Base-by-base conservation (phyloP, 2,888 invertebrate species). In the Scaptodrosophila latifasciaeformis region DNA sequence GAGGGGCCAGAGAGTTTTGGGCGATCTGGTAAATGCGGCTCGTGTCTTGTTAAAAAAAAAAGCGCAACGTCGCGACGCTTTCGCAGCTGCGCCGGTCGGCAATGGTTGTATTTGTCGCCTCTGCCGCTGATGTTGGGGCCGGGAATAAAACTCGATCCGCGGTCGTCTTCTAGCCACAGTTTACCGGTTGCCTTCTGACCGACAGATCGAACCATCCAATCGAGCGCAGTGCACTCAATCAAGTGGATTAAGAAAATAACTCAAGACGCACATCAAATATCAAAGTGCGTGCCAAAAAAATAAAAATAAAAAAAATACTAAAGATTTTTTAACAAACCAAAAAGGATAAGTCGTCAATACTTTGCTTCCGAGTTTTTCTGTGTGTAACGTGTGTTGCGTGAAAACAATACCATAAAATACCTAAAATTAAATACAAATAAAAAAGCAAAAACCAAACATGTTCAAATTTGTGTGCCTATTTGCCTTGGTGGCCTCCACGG, bases 381-480 rank as follows among this genome's bases (percentile, higher is more conserved):
- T n/a, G 71, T 71, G 76, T 54, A 52, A 59, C 65, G 72, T 76
- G 76, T 51, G 44, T 49, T 53, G 55, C 59, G 55, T 59, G 59
- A 51, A 15, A 43, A 18, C 21, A 37, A 42, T 18, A 12, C 13
- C 17, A 18, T 21, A 46, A 21, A 46, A 27, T 9, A 18, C 9
- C 35, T 2, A 13, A 48, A 47, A 37, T 10, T 15, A 19, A 47
- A 58, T 35, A 24, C 18, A 9, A 34, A 31, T 21, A 29, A n/a
- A 12, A 21, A 37, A n/a, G 35, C 6, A 34, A n/a, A 30, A 15
- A 18, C 39, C 12, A 64, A 67, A 49, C 60, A 87, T 86, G 86
- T 89, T 90, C 86, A 90, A 88, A 87, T 83, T 86, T 67, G 82
- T 86, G 81, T 85, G 84, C 67, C 67, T 85, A 45, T 76, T 86